Conservation (phyloP, 64 coral and sea anemone genomes). For the Pocillopora verrucosa region DNA sequence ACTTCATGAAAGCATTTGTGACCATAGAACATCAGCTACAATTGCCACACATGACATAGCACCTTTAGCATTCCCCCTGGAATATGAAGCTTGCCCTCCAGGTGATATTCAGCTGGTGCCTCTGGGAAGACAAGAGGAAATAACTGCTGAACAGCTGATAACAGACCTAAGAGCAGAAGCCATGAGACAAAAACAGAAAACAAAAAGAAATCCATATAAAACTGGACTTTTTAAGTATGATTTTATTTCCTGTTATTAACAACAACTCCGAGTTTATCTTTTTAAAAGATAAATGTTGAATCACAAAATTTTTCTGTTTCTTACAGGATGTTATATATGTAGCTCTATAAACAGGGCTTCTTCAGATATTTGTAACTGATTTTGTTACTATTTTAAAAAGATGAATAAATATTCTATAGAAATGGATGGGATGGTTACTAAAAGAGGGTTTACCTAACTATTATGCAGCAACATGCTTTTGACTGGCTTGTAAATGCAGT, state of each 20-base stretch:
- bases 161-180: slow-evolving; percentile 80
- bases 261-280: background rate
- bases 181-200: slow-evolving; percentile 88
- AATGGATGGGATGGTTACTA: too few relatives aligned
- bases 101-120: slow-evolving; percentile 58
- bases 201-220: slow-evolving; percentile 86
- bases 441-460: too few relatives aligned
- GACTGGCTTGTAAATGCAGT: too few relatives aligned
- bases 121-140: slow-evolving; percentile 68
- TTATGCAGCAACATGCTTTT: too few relatives aligned
- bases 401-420: too few relatives aligned
- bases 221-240: slow-evolving; percentile 92
- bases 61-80: slow-evolving; percentile 72
- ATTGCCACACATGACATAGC: slow-evolving; percentile 88
- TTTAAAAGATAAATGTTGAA: too few relatives aligned
- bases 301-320: too few relatives aligned
- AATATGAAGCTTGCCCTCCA: slow-evolving; percentile 61
- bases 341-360: too few relatives aligned
- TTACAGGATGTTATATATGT: too few relatives aligned
- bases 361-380: too few relatives aligned
- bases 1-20: slow-evolving; percentile 90
- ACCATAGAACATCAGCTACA: slow-evolving; percentile 79
- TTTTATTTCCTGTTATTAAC: background rate
- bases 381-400: too few relatives aligned
- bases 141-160: slow-evolving; percentile 81